Base-by-base conservation (phyloP, 1,140 invertebrate genomes). In the Thrips palmi region DNA sequence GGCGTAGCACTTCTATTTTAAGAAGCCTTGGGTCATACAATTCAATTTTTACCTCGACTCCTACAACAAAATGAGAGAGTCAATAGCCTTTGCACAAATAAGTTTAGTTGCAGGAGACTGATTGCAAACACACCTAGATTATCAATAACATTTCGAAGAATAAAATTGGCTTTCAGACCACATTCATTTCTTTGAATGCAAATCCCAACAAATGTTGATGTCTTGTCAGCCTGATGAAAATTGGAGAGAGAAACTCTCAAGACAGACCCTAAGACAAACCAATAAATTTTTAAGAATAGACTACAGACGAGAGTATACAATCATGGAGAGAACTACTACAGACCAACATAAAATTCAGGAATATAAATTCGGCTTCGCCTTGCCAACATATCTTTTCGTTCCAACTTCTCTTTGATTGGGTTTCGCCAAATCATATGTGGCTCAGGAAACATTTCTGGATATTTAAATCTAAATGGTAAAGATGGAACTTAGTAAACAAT, bases 271-370 rank as follows among this genome's bases (percentile, higher is more conserved):
- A 51, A 42, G 64, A 56, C 31, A 49, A 39, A 47, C 35, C n/a
- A 40, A 29, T 22, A 14, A 21, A 31, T 15, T 29, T 28, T 33
- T 6, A 33, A n/a, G 22, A 14, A 10, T n/a, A 22, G 6, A 14
- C 17, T 27, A 22, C 11, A 27, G 10, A 14, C 10, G 4, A 6
- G 19, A 25, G 14, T 34, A 14, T 14, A 34, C 2, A 18, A 17
- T 14, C 10, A 15, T 30, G 5, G 22, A 4, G 39, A 27, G 6
- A 37, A 59, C 76, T 60, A n/a, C n/a, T n/a, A n/a, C n/a, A n/a
- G 57, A 81, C 82, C 92, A 52, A 96, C 89, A 67, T 96, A 97
- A 65, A 97, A 97, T 57, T 96, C 91, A 3, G 94, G 94, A 45
- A 98, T 83, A 52, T 83, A 74, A 40, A 98, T 66, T 41, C 80